These are phyloP conservation scores for Nebria ingens DNA, from an alignment of 1,140 invertebrate species.

Conservation along the genomic window DNA sequence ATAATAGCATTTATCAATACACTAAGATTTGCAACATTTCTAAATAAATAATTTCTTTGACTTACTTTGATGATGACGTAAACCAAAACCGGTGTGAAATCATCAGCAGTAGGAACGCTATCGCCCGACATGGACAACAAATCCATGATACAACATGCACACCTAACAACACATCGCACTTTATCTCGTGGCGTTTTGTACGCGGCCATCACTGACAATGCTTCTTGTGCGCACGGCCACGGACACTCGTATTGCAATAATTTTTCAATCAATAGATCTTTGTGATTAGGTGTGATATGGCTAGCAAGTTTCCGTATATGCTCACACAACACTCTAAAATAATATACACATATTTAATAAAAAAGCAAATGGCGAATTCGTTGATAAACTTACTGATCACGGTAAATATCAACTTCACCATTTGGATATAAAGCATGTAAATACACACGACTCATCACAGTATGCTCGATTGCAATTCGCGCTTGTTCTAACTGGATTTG, in stretches of 20 bases:
- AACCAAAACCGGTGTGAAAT: conserved; percentile 92
- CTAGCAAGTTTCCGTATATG: conserved; percentile 78
- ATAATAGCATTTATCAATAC: no score
- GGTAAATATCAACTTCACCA: conserved; percentile 85
- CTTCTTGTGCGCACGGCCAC: conserved; percentile 93
- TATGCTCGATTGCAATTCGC: conserved; percentile 64
- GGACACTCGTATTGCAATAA: conserved; percentile 84
- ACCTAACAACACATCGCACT: conserved; percentile 72
- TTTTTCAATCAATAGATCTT: conserved; percentile 71
- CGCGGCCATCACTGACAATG: conserved; percentile 83
- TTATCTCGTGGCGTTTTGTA: conserved; percentile 94
- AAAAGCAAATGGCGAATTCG: conserved; percentile 12
- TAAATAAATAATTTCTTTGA: conserved; percentile 8
- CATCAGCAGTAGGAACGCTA: conserved; percentile 87
- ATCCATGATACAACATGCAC: conserved; percentile 89
- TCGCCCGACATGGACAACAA: conserved; percentile 72
- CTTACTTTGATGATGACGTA: conserved; percentile 90
- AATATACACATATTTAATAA: conserved; percentile 7
- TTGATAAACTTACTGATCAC: conserved; percentile 62
- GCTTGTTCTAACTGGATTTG: conserved; percentile 57
- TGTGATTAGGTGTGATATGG: conserved; percentile 71
- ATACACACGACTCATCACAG: conserved; percentile 83
- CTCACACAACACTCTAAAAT: conserved; percentile 65
- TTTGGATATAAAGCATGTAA: conserved; percentile 91
- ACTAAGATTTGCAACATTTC: neutral